Evolutionary conservation across 2,888 invertebrate species (phyloP).

Genomic region (Spatulosminthurus flaviceps): DNA sequence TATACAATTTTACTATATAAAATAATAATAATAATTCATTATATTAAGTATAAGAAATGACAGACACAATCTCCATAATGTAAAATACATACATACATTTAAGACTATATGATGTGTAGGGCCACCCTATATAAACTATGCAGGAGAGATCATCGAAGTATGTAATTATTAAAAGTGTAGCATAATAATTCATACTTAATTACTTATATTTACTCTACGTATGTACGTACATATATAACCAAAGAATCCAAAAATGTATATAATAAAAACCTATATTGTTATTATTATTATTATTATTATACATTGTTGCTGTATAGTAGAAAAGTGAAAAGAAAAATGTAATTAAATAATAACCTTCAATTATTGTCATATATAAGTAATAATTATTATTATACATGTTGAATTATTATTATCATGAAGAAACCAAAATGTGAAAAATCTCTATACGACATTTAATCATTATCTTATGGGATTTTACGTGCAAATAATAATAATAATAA

Average conservation of each 20-base stretch:
- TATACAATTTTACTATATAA: too few species aligned
- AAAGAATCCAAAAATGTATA: background rate
- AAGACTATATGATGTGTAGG: background rate
- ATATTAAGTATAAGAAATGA: background rate
- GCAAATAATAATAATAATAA: too few species aligned
- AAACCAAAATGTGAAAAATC: too few species aligned
- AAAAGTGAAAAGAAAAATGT: too few species aligned
- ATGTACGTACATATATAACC: background rate
- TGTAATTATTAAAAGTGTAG: background rate
- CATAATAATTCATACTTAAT: background rate
- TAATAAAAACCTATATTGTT: constrained; percentile 1
- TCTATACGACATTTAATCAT: background rate
- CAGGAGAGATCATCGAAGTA: constrained; percentile 29
- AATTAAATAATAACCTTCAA: too few species aligned
- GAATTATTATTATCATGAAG: too few species aligned
- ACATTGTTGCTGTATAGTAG: background rate
- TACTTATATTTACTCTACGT: background rate
- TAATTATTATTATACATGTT: constrained; percentile 1
- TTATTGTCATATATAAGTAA: background rate
- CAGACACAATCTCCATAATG: background rate
- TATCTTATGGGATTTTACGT: background rate
- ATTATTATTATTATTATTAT: background rate
- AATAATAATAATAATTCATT: too few species aligned
- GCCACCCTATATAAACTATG: background rate
- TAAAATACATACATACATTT: background rate